These are phyloP conservation scores for Myripristis murdjan DNA, from an alignment of 2,797 vertebrate genomes.

Conservation along the genomic window DNA sequence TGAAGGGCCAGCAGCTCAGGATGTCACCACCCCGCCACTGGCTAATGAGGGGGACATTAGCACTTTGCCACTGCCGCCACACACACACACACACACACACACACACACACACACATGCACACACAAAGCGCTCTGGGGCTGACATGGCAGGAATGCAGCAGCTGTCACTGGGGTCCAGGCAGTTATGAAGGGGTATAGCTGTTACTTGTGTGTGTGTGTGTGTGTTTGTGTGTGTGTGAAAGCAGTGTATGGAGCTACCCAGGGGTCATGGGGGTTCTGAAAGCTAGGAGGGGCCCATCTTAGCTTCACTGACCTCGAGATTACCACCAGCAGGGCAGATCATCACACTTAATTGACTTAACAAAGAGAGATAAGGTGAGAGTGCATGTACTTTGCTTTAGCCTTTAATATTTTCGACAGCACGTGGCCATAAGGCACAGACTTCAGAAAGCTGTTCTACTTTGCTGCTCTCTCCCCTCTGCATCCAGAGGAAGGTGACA, in stretches of 20 bases:
- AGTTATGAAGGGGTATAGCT: constrained; percentile 60
- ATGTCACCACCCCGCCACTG: constrained; percentile 86
- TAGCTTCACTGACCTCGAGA: constrained; percentile 42
- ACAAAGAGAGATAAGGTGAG: constrained; percentile 15
- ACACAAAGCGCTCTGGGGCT: constrained; percentile 26
- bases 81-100: constrained; percentile 35
- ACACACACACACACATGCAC: constrained; percentile 34
- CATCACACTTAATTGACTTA: constrained; percentile 50
- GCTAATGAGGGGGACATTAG: constrained; percentile 84
- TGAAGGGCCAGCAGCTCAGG: constrained; percentile 85
- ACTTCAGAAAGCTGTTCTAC: constrained; percentile 61
- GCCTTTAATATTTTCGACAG: constrained; percentile 40
- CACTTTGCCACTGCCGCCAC: constrained; percentile 43
- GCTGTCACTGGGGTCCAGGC: constrained; percentile 74
- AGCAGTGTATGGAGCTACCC: constrained; percentile 28
- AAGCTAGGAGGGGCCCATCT: constrained; percentile 40
- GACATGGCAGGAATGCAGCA: constrained; percentile 74
- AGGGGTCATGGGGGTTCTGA: constrained; percentile 44
- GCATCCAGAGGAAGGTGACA: constrained; percentile 77
- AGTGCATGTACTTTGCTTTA: constrained; percentile 2
- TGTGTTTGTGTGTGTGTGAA: constrained; percentile 24
- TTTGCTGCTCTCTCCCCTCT: constrained; percentile 50
- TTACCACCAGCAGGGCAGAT: constrained; percentile 43
- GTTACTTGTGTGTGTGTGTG: constrained; percentile 27
- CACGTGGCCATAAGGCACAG: constrained; percentile 54